phyloP scores from a whole-genome alignment of 2,888 invertebrate species.

The Xylota sylvarum region DNA sequence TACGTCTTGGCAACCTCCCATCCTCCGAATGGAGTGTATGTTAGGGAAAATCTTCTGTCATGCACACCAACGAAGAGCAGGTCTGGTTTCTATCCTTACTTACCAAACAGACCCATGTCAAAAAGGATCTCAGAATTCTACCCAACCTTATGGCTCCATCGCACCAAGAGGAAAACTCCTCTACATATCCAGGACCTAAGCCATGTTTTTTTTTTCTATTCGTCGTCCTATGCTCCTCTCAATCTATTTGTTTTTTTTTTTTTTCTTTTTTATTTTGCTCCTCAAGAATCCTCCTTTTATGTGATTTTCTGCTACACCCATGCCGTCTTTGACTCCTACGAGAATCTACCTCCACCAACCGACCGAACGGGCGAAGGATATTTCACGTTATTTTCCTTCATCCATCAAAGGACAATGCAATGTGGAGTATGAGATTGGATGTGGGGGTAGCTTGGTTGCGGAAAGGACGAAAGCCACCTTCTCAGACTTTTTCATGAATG shows the following conservation, averaged over 20 bases:
- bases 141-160: constrained; percentile 50
- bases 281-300: constrained; percentile 53
- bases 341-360: constrained; percentile 24
- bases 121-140: constrained; percentile 66
- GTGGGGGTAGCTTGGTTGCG: neutral
- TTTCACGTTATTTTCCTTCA: constrained; percentile 72
- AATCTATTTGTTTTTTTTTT: constrained; percentile 52
- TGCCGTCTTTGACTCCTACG: constrained; percentile 62
- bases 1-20: constrained; percentile 10
- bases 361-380: constrained; percentile 37
- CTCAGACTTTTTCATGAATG: constrained; percentile 70
- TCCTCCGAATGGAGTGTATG: neutral
- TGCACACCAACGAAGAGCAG: constrained; percentile 27
- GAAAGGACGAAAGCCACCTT: constrained; percentile 56
- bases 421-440: constrained; percentile 22
- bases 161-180: constrained; percentile 31
- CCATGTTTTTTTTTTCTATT: constrained; percentile 36
- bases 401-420: constrained; percentile 75
- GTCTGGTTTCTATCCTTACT: constrained; percentile 50
- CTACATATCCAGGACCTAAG: constrained; percentile 51
- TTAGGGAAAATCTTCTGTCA: constrained; percentile 56
- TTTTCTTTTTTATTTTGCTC: constrained; percentile 30
- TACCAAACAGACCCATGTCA: constrained; percentile 64
- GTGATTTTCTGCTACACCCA: constrained; percentile 56
- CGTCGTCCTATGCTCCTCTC: constrained; percentile 33